Percentiles rank a stretch among this genome's conserved stretches.
Conservation (phyloP, 2,113 vertebrate genomes). For the Lethenteron reissneri region DNA sequence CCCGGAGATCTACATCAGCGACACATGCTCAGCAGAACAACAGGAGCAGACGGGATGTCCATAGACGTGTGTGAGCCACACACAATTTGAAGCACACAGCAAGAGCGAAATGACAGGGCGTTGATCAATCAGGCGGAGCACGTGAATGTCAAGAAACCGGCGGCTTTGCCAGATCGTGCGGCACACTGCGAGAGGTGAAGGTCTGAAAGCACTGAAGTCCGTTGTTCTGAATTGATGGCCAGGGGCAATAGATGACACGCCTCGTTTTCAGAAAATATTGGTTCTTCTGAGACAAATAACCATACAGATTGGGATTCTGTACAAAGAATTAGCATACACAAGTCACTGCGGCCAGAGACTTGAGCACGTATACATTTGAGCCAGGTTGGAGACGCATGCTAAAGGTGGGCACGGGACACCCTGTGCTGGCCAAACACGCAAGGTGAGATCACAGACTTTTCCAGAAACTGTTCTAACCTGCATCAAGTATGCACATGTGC, state of each 20-base stretch:
- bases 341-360: not conserved
- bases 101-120: not conserved
- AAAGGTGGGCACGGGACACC: not conserved
- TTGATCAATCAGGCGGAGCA: not conserved
- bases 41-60: not conserved
- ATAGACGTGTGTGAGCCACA: not conserved
- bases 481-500: not conserved
- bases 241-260: not conserved
- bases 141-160: not conserved
- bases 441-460: not conserved
- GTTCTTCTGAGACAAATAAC: not conserved
- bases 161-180: not conserved
- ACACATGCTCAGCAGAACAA: conserved; percentile 8
- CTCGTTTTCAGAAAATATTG: not conserved
- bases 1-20: conserved; percentile 11
- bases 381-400: conserved; percentile 2
- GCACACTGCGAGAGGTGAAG: not conserved
- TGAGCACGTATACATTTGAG: not conserved
- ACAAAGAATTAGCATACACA: not conserved
- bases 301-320: not conserved
- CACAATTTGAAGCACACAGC: not conserved
- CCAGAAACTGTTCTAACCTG: not conserved
- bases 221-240: not conserved
- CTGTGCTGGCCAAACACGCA: not conserved
- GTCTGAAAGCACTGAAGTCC: not conserved